Conservation (phyloP, 2,888 invertebrate genomes). For the Flexamia atlantica region DNA sequence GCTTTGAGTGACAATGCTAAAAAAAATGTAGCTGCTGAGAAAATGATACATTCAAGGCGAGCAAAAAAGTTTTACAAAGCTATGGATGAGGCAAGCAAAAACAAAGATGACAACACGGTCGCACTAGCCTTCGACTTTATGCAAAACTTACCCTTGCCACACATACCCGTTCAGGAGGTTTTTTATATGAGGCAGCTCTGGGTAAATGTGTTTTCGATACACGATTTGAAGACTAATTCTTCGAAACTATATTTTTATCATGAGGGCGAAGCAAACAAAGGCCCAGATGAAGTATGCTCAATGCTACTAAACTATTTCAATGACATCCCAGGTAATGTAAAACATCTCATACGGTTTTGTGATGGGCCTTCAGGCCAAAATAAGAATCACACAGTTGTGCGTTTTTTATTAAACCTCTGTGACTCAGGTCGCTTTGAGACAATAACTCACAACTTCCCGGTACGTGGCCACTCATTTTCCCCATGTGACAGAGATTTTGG, state of each 20-base stretch:
- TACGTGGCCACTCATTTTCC: constrained; percentile 57
- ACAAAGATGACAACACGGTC: constrained; percentile 58
- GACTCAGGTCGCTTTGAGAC: constrained; percentile 55
- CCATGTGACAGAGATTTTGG: constrained; percentile 58
- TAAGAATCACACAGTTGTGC: constrained; percentile 64
- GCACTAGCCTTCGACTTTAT: constrained; percentile 70
- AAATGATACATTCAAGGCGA: constrained; percentile 59
- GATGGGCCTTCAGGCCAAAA: constrained; percentile 66
- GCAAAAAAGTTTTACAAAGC: constrained; percentile 68
- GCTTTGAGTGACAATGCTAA: constrained; percentile 57
- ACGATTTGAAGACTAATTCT: constrained; percentile 66
- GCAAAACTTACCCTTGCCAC: constrained; percentile 70
- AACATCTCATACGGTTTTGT: constrained; percentile 64
- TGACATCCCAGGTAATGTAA: constrained; percentile 63
- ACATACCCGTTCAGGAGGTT: constrained; percentile 70
- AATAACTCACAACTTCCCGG: constrained; percentile 52
- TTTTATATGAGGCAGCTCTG: constrained; percentile 70
- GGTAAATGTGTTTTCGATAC: constrained; percentile 67
- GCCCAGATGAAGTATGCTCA: constrained; percentile 63
- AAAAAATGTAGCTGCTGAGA: constrained; percentile 43
- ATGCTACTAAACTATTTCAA: constrained; percentile 60
- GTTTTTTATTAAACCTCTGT: constrained; percentile 57
- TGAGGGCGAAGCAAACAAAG: constrained; percentile 66
- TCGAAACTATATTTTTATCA: constrained; percentile 66
- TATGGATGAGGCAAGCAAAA: constrained; percentile 61